Evolutionary conservation across 2,797 vertebrate species (phyloP).

Genomic region (Premnoplex brunnescens): DNA sequence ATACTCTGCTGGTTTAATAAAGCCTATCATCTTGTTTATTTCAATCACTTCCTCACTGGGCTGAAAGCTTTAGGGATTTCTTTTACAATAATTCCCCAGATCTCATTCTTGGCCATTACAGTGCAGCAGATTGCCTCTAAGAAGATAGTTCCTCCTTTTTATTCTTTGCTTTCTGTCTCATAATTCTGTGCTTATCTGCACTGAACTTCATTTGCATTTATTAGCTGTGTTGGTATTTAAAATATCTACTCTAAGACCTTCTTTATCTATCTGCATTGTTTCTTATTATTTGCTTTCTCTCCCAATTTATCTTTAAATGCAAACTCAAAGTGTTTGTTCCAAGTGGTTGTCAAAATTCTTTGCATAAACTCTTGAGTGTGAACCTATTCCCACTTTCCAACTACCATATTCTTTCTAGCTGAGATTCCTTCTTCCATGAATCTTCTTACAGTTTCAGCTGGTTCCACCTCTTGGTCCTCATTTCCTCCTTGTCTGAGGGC

Average conservation of each 20-base stretch:
- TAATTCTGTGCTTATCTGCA: constrained; percentile 79
- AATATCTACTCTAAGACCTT: constrained; percentile 69
- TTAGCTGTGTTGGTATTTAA: constrained; percentile 78
- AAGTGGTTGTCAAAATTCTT: constrained; percentile 60
- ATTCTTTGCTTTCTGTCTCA: constrained; percentile 76
- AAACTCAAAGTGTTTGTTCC: constrained; percentile 69
- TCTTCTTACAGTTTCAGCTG: not conserved
- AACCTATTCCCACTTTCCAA: not conserved
- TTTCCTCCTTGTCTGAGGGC: not conserved
- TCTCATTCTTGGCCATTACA: constrained; percentile 73
- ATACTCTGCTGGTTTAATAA: constrained; percentile 54
- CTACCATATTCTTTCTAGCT: not conserved
- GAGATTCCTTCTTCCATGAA: not conserved
- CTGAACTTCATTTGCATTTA: constrained; percentile 80
- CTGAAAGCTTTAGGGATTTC: constrained; percentile 77
- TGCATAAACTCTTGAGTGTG: not conserved
- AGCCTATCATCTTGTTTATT: constrained; percentile 61
- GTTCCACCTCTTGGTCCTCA: not conserved
- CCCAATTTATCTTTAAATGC: constrained; percentile 71
- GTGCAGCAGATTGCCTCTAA: constrained; percentile 75
- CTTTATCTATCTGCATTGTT: constrained; percentile 74
- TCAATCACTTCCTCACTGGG: constrained; percentile 57
- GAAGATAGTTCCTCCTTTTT: constrained; percentile 73
- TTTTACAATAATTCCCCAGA: constrained; percentile 75
- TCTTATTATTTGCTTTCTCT: constrained; percentile 74